Evolutionary conservation across 2,797 vertebrate genomes (phyloP).

Genomic region (Eidolon dupreanum): DNA sequence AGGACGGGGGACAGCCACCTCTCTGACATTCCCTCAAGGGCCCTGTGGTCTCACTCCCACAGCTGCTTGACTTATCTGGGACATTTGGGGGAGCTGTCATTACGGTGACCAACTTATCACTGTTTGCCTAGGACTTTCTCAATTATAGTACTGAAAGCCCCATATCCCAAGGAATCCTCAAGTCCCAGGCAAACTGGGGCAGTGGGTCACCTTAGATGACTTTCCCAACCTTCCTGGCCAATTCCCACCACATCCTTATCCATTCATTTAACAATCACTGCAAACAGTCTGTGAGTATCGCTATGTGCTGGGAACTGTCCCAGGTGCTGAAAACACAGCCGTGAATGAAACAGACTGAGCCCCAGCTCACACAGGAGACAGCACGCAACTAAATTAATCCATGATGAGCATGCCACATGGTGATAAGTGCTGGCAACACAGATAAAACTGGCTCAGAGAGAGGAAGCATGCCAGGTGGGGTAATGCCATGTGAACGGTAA

Average conservation of each 20-base stretch:
- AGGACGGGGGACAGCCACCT: background rate
- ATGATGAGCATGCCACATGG: fast-evolving
- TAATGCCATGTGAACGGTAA: fast-evolving
- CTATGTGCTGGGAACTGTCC: fast-evolving
- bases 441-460: fast-evolving
- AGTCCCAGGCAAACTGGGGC: background rate
- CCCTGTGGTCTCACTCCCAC: too few species aligned
- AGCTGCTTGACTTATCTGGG: too few species aligned
- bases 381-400: fast-evolving
- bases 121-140: background rate
- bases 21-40: background rate
- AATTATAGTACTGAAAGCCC: background rate
- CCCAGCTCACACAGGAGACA: fast-evolving
- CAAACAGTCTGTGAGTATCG: fast-evolving
- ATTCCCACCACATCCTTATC: too few species aligned
- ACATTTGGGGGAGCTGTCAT: fast-evolving
- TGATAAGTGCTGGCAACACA: background rate
- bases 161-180: background rate
- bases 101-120: background rate
- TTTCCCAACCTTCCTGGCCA: background rate
- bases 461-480: fast-evolving
- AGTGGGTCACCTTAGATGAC: background rate
- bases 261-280: background rate
- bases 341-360: fast-evolving
- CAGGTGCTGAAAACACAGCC: background rate